Conservation (phyloP, 2,797 vertebrate species). For the Cuculus canorus region DNA sequence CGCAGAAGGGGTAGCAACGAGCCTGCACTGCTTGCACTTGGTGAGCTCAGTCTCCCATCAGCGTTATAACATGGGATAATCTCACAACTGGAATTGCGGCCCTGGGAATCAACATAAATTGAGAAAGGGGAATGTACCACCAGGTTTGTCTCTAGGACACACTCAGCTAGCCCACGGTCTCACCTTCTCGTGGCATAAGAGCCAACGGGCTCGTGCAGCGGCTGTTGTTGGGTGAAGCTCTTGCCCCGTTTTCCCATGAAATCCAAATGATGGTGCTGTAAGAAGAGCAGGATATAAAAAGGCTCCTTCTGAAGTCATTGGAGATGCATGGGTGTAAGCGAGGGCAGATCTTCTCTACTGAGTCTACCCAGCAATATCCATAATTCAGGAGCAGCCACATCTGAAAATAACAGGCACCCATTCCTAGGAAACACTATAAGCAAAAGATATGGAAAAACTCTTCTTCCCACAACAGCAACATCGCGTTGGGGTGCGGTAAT, state of each 20-base stretch:
- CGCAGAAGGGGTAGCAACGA: not conserved
- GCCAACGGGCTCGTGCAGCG: accelerated
- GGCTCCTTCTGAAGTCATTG: constrained; percentile 5
- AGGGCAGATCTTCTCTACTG: not conserved
- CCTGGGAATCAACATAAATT: not conserved
- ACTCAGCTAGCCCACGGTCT: not conserved
- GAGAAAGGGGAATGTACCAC: not conserved
- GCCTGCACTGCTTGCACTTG: not conserved
- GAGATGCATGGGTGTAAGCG: not conserved
- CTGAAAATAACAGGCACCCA: not conserved
- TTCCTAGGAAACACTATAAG: not conserved
- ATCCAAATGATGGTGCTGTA: not conserved
- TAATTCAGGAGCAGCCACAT: not conserved
- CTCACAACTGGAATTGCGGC: not conserved
- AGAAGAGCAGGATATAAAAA: not conserved
- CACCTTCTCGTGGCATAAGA: not conserved
- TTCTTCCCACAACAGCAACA: not conserved
- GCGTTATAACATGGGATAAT: not conserved
- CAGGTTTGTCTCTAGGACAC: not conserved
- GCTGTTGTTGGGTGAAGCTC: not conserved
- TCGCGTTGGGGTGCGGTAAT: not conserved
- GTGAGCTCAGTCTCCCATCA: not conserved
- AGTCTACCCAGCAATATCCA: constrained; percentile 2
- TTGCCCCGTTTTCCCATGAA: not conserved
- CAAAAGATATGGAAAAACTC: not conserved